phyloP scores from a whole-genome alignment of 1,140 invertebrate genomes.

The Drosophila carrolli region DNA sequence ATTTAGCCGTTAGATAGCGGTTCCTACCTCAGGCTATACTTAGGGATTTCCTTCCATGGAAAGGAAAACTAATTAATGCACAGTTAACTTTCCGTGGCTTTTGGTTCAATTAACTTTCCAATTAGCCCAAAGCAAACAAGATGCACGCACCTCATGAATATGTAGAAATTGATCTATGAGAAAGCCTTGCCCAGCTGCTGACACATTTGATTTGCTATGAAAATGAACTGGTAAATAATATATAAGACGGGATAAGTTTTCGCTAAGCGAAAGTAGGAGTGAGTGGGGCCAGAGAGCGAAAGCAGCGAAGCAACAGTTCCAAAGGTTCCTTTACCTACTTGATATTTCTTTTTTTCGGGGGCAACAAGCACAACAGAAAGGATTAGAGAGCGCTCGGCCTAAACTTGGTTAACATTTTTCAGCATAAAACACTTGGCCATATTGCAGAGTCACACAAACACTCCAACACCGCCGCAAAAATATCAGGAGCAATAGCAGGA shows the following conservation, averaged over 20 bases:
- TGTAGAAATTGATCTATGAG: conserved; percentile 13
- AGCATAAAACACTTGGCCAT: conserved; percentile 52
- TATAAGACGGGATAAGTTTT: conserved; percentile 34
- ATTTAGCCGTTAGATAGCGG: conserved; percentile 22
- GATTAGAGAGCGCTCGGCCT: conserved; percentile 21
- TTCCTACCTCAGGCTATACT: neutral
- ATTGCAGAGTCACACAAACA: conserved; percentile 38
- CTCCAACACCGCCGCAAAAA: conserved; percentile 18
- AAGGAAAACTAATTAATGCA: conserved; percentile 32
- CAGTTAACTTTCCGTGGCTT: conserved; percentile 26
- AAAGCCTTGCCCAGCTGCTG: conserved; percentile 32
- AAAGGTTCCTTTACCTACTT: conserved; percentile 35
- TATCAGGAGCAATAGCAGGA: conserved; percentile 16
- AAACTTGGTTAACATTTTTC: conserved; percentile 37
- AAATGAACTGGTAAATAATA: conserved; percentile 47
- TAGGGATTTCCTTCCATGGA: neutral
- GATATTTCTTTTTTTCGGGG: neutral
- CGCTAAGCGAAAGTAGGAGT: conserved; percentile 1
- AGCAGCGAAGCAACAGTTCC: conserved; percentile 55
- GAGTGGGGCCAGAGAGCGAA: neutral
- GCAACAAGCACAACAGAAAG: conserved; percentile 13
- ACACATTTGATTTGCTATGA: conserved; percentile 53
- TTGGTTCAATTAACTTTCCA: conserved; percentile 42
- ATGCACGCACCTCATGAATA: conserved; percentile 14
- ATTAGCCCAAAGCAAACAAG: conserved; percentile 41